phyloP scores from a whole-genome alignment of 2,888 invertebrate species.

The Heliconius hortense region DNA sequence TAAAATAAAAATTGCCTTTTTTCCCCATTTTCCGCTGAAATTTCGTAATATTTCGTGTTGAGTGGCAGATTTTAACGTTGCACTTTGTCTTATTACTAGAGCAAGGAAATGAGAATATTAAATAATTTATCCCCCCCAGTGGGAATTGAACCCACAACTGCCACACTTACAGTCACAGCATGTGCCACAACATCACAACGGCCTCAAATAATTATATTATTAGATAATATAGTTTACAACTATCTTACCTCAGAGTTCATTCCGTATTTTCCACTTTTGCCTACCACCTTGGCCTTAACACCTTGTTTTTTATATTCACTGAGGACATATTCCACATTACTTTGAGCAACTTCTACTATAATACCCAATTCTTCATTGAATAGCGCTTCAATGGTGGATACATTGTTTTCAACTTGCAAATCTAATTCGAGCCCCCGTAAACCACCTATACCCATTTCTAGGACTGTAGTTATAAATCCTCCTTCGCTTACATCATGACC shows the following conservation, averaged over 20 bases:
- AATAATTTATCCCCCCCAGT: not conserved
- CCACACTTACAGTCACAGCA: not conserved
- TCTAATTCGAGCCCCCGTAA: slow-evolving; percentile 89
- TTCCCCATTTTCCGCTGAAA: not conserved
- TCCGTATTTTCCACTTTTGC: slow-evolving; percentile 85
- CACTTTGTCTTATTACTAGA: too few species aligned
- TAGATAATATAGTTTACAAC: too few species aligned
- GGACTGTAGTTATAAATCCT: slow-evolving; percentile 92
- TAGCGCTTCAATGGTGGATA: slow-evolving; percentile 84
- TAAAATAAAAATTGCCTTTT: not conserved
- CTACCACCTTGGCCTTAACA: slow-evolving; percentile 86
- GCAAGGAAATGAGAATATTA: too few species aligned
- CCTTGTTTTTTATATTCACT: slow-evolving; percentile 82
- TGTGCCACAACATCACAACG: too few species aligned
- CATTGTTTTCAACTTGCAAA: slow-evolving; percentile 68
- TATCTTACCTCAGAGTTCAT: slow-evolving; percentile 80
- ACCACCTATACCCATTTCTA: slow-evolving; percentile 99
- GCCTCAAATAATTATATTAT: too few species aligned
- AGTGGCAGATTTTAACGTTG: not conserved
- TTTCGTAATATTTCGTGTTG: not conserved
- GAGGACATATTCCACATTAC: slow-evolving; percentile 82
- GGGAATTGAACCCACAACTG: not conserved
- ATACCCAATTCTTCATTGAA: slow-evolving; percentile 95
- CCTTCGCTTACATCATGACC: slow-evolving; percentile 99
- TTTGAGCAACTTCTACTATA: slow-evolving; percentile 86